Evolutionary conservation across 2,113 vertebrate species (phyloP).

Genomic region (Xerus inauris): DNA sequence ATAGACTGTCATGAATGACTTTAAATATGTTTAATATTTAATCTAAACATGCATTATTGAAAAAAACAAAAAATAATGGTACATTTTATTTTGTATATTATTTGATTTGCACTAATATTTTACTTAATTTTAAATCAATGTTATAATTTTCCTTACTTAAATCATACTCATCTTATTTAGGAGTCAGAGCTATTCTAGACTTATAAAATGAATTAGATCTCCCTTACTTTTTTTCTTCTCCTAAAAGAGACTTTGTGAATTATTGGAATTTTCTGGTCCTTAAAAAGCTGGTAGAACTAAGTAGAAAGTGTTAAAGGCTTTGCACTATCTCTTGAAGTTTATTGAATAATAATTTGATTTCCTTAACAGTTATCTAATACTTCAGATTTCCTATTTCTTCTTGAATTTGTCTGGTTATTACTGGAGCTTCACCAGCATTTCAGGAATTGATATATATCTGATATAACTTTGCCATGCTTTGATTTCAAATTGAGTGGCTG

Average conservation of each 20-base stretch:
- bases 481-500: neutral
- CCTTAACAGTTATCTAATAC: neutral
- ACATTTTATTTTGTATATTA: neutral
- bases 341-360: neutral
- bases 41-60: neutral
- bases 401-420: neutral
- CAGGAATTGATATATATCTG: neutral
- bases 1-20: neutral
- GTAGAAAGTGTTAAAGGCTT: neutral
- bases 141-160: neutral
- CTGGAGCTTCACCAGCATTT: neutral
- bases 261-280: neutral
- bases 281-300: neutral
- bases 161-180: neutral
- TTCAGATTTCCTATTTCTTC: neutral
- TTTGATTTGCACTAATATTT: neutral
- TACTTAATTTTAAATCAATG: neutral
- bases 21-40: neutral
- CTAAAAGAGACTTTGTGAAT: neutral
- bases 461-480: too few relatives aligned
- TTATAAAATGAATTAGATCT: neutral
- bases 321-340: neutral
- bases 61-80: neutral
- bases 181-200: neutral
- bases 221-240: neutral